A percentile compares a stretch with the other conserved stretches of the same genome.
Evolutionary conservation across 2,113 vertebrate genomes (phyloP).

Genomic region (Tiliqua scincoides): DNA sequence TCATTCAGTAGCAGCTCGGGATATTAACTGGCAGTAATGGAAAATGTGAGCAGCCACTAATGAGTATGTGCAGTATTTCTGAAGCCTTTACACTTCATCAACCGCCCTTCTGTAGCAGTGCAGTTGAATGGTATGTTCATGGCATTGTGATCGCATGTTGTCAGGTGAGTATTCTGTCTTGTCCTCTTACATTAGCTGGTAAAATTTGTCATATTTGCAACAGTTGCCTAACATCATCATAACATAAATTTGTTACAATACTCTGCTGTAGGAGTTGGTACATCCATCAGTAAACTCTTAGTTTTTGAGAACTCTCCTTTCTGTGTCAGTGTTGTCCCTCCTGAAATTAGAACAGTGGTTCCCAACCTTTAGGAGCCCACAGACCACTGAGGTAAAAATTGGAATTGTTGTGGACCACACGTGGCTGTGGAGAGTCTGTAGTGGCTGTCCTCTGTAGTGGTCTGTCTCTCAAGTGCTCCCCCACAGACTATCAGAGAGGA

Average conservation of each 20-base stretch:
- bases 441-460: too few species aligned
- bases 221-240: not conserved
- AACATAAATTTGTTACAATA: not conserved
- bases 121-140: not conserved
- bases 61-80: rapidly evolving
- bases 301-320: not conserved
- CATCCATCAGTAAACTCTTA: not conserved
- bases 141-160: not conserved
- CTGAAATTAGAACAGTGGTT: too few species aligned
- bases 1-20: not conserved
- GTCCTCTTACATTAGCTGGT: too few species aligned
- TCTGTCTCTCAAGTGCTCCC: too few species aligned
- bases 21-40: constrained; percentile 48
- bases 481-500: too few species aligned
- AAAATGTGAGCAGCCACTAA: constrained; percentile 19
- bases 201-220: not conserved
- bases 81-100: not conserved
- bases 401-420: too few species aligned
- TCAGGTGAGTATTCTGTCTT: not conserved
- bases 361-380: too few species aligned
- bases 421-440: too few species aligned
- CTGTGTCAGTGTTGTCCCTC: not conserved
- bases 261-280: not conserved
- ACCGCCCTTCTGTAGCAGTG: not conserved
- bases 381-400: too few species aligned